phyloP scores from a whole-genome alignment of 2,797 vertebrate species.

The Gymnothorax reevesii region DNA sequence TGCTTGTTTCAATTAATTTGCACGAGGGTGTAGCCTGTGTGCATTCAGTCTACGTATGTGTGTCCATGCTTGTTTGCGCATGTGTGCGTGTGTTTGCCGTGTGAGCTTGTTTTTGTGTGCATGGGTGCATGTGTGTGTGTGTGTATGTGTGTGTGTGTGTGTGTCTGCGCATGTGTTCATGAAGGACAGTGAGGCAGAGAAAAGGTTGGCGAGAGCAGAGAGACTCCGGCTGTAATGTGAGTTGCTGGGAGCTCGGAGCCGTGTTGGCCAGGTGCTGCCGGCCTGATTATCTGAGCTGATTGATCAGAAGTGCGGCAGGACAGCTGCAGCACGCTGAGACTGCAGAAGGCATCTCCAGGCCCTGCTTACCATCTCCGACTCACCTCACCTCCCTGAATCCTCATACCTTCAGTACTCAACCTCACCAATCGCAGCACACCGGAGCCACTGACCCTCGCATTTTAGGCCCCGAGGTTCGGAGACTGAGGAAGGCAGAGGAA shows the following conservation, averaged over 20 bases:
- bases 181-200: constrained; percentile 50
- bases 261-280: constrained; percentile 65
- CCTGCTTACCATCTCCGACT: background rate
- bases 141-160: constrained; percentile 1
- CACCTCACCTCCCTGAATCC: constrained; percentile 26
- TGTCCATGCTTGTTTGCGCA: background rate
- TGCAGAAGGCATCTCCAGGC: constrained; percentile 59
- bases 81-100: background rate
- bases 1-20: too few relatives aligned
- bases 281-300: constrained; percentile 73
- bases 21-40: background rate
- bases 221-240: constrained; percentile 60
- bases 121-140: background rate
- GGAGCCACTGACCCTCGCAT: constrained; percentile 30
- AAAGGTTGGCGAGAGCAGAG: constrained; percentile 20
- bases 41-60: background rate
- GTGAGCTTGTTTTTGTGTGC: background rate
- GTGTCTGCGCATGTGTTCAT: constrained; percentile 23
- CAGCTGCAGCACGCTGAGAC: constrained; percentile 58
- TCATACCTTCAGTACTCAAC: constrained; percentile 26
- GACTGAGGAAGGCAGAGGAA: background rate
- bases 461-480: constrained; percentile 17
- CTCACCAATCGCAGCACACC: constrained; percentile 35
- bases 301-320: constrained; percentile 64
- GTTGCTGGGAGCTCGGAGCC: constrained; percentile 66